Evolutionary conservation across 2,888 invertebrate species (phyloP).

Genomic region (Drosophila ezoana): DNA sequence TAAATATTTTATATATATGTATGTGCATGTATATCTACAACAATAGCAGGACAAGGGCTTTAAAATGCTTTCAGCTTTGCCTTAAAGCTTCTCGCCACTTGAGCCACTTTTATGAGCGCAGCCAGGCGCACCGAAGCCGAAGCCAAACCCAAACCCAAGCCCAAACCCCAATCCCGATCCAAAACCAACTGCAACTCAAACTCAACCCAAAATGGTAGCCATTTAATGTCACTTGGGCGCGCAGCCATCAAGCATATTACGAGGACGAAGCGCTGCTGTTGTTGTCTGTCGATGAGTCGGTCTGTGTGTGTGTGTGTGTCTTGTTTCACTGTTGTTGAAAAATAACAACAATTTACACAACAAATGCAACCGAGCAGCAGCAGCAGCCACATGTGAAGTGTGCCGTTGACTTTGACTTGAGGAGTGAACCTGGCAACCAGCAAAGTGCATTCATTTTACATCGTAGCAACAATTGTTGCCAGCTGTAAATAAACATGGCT

Average conservation of each 20-base stretch:
- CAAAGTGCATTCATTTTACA: conserved; percentile 70
- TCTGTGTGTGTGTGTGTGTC: conserved; percentile 11
- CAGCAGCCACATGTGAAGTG: conserved; percentile 76
- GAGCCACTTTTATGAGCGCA: conserved; percentile 71
- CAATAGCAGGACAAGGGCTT: conserved; percentile 37
- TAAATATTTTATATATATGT: conserved; percentile 57
- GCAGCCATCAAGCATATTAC: conserved; percentile 79
- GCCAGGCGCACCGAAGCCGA: conserved; percentile 47
- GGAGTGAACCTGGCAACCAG: conserved; percentile 51
- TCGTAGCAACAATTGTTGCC: conserved; percentile 79
- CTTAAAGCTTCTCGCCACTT: conserved; percentile 69
- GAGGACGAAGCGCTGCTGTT: conserved; percentile 57
- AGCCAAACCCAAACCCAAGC: conserved; percentile 21
- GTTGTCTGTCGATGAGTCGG: conserved; percentile 45
- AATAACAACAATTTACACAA: conserved; percentile 79
- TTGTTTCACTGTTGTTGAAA: conserved; percentile 47
- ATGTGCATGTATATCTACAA: conserved; percentile 8
- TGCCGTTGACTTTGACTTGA: conserved; percentile 68
- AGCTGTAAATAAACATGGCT: conserved; percentile 81
- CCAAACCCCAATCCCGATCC: conserved; percentile 13
- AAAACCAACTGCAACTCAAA: conserved; percentile 25
- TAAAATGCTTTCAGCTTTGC: conserved; percentile 63
- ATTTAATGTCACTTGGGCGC: conserved; percentile 80
- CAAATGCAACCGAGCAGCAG: conserved; percentile 56
- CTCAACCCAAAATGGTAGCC: conserved; percentile 62